phyloP scores from a whole-genome alignment of 2,888 invertebrate genomes.

The Lycocerus yunnanus region DNA sequence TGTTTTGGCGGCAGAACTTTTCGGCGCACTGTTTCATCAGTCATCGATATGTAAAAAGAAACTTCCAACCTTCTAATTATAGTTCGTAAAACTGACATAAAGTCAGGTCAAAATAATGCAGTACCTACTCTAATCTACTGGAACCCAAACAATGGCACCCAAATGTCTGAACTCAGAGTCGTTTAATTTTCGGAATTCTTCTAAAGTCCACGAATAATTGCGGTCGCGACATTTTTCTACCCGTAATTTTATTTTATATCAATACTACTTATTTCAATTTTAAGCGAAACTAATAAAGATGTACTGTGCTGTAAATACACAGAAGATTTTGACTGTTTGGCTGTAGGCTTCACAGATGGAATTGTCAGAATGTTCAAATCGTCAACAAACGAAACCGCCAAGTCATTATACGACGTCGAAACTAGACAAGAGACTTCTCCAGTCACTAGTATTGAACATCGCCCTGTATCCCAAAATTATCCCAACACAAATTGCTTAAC shows the following conservation, averaged over 20 bases:
- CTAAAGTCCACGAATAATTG: too few relatives aligned
- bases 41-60: too few relatives aligned
- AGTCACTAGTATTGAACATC: conserved; percentile 65
- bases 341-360: conserved; percentile 66
- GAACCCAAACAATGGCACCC: too few relatives aligned
- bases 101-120: too few relatives aligned
- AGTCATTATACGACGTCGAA: conserved; percentile 61
- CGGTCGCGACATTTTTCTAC: background rate
- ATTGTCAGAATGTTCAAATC: conserved; percentile 61
- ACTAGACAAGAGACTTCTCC: conserved; percentile 61
- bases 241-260: background rate
- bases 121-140: too few relatives aligned
- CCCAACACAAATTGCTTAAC: conserved; percentile 63
- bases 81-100: too few relatives aligned
- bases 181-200: too few relatives aligned
- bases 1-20: too few relatives aligned
- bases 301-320: conserved; percentile 66
- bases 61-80: too few relatives aligned
- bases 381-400: conserved; percentile 56
- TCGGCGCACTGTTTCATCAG: too few relatives aligned
- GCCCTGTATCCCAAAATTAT: conserved; percentile 63
- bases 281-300: conserved; percentile 60
- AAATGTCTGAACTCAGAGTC: too few relatives aligned
- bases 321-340: conserved; percentile 63
- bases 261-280: background rate